Evolutionary conservation across 2,888 invertebrate genomes (phyloP).

Genomic region (Acrobasis repandana): DNA sequence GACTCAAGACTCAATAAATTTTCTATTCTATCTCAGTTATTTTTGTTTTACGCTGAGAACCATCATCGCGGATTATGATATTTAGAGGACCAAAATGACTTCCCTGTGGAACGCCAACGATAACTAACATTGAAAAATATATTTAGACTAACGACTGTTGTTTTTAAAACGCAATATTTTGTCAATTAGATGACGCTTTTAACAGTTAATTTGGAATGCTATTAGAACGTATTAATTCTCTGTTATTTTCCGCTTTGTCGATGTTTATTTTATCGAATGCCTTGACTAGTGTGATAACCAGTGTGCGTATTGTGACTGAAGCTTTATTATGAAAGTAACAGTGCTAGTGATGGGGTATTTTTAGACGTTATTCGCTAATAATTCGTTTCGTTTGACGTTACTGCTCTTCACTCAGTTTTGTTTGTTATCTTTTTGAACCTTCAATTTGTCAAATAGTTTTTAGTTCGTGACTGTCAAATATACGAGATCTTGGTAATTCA

Average conservation of each 20-base stretch:
- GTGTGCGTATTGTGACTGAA: slow-evolving; percentile 46
- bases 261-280: slow-evolving; percentile 22
- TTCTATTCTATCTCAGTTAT: slow-evolving; percentile 28
- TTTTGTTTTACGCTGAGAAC: slow-evolving; percentile 23
- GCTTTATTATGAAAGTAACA: slow-evolving; percentile 34
- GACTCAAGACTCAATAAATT: slow-evolving; percentile 25
- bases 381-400: not conserved
- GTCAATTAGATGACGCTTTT: slow-evolving; percentile 1
- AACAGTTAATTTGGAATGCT: slow-evolving; percentile 12
- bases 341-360: slow-evolving; percentile 32
- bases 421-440: not conserved
- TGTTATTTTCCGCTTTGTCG: slow-evolving; percentile 46
- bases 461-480: slow-evolving; percentile 10
- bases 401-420: not conserved
- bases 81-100: slow-evolving; percentile 19
- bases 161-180: slow-evolving; percentile 18
- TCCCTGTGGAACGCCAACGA: slow-evolving; percentile 23
- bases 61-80: slow-evolving; percentile 19
- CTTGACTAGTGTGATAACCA: slow-evolving; percentile 41
- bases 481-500: not conserved
- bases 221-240: slow-evolving; percentile 36
- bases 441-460: not conserved
- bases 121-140: slow-evolving; percentile 9
- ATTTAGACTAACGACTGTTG: slow-evolving; percentile 19
- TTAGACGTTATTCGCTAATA: slow-evolving; percentile 21